Evolutionary conservation across 2,113 vertebrate species (phyloP).

Genomic region (Sinocyclocheilus grahami): DNA sequence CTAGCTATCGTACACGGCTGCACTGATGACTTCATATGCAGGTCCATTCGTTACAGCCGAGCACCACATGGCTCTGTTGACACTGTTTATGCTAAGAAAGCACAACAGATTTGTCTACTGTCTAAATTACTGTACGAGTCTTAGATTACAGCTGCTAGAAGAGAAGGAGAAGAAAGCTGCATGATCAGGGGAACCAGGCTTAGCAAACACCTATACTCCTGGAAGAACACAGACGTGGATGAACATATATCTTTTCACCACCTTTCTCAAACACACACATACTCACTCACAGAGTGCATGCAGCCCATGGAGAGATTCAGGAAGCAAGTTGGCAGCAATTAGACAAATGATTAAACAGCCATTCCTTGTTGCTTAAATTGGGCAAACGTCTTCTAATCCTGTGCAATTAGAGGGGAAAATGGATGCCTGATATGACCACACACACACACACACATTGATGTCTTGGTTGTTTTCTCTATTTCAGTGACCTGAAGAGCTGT

Average conservation of each 20-base stretch:
- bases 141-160: conserved; percentile 7
- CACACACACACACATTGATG: conserved; percentile 44
- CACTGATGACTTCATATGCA: conserved; percentile 27
- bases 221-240: conserved; percentile 58
- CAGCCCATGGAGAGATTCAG: conserved; percentile 27
- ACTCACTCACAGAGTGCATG: conserved; percentile 40
- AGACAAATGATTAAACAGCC: conserved; percentile 59
- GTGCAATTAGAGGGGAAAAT: conserved; percentile 61
- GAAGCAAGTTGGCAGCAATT: conserved; percentile 60
- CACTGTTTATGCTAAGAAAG: conserved; percentile 35
- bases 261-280: conserved; percentile 41
- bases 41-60: conserved; percentile 30
- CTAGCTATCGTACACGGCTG: background rate
- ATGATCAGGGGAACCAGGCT: conserved; percentile 13
- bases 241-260: conserved; percentile 60
- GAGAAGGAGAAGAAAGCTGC: conserved; percentile 24
- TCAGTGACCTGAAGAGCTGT: conserved; percentile 33
- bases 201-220: conserved; percentile 23
- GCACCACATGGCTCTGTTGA: conserved; percentile 36
- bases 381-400: conserved; percentile 65
- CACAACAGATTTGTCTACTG: conserved; percentile 33
- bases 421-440: conserved; percentile 42
- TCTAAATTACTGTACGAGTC: conserved; percentile 20
- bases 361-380: conserved; percentile 64
- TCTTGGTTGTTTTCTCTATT: background rate